Conservation (phyloP, 2,797 vertebrate genomes). For the Eulemur albifrons region DNA sequence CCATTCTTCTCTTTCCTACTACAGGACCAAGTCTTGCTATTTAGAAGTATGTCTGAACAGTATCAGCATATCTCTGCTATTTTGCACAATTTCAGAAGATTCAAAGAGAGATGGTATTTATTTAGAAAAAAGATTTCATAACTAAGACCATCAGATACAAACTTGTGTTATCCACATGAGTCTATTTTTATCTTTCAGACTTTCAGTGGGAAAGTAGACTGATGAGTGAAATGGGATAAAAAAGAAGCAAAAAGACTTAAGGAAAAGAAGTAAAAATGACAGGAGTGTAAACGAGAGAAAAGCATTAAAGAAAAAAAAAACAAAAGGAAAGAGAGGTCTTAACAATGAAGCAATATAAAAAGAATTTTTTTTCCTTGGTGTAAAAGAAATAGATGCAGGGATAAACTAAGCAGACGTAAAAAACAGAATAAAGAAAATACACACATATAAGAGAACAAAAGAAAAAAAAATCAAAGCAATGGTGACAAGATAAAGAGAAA, state of each 20-base stretch:
- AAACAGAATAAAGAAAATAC: slow-evolving; percentile 45
- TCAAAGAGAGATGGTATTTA: slow-evolving; percentile 14
- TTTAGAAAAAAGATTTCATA: slow-evolving; percentile 33
- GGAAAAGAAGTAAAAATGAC: neutral
- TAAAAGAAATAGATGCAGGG: slow-evolving; percentile 19
- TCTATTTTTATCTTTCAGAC: neutral
- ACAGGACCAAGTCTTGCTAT: neutral
- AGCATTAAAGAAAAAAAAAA: neutral
- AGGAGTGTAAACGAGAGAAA: slow-evolving; percentile 6
- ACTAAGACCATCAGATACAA: neutral
- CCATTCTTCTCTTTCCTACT: neutral
- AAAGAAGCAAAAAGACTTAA: slow-evolving; percentile 24
- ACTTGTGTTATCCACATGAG: neutral
- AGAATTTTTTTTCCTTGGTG: neutral
- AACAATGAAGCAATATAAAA: slow-evolving; percentile 42
- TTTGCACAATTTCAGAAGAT: neutral
- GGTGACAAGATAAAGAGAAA: slow-evolving; percentile 32
- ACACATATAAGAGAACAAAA: neutral
- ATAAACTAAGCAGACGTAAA: slow-evolving; percentile 42
- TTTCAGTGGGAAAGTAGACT: neutral
- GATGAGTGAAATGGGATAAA: neutral
- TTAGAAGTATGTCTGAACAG: neutral
- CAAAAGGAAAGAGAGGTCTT: slow-evolving; percentile 27
- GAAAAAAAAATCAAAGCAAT: neutral
- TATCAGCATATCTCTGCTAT: neutral